Evolutionary conservation across 1,140 invertebrate genomes (phyloP), one percentile per base, ranked within the genome.

Genomic region (Solenopsis fugax): DNA sequence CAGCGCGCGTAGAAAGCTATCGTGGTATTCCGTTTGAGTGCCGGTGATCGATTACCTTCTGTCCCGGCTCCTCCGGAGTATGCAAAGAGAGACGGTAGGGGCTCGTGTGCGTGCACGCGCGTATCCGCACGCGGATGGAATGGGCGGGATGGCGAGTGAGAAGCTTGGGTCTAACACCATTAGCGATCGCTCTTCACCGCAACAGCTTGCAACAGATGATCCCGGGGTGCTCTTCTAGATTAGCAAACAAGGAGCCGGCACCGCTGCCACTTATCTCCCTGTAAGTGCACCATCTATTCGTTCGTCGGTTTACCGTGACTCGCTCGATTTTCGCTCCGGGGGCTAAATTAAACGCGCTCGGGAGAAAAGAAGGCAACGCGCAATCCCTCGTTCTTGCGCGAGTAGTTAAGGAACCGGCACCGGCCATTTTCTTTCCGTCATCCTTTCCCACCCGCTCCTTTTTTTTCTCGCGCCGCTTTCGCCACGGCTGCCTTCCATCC

Each of bases 181-280:
- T 93, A 94, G 87, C 87, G 91, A 93, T 94, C 93, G 88, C 89
- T 93, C 90, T 89, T 89, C 88, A 78, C 90, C 89, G 58, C 89
- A 92, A 92, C 89, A 91, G 86, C 88, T 91, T 88, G 91, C 92
- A 93, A 91, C 92, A 93, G 91, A 93, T 93, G 92, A 94, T 94
- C 91, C 81, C 80, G 82, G 71, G 77, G 67, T 73, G 85, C 88
- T 92, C 91, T 90, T 91, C 88, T 89, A 92, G 91, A 93, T 93
- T 93, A 93, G 90, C 92, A 93, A 93, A 93, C 92, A 92, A 93
- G 91, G 85, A 90, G 82, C 77, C 86, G 73, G 86, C 72, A 88
- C 71, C 81, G 72, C 88, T 81, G 75, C 92, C 91, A 93, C 92
- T 93, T 93, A 93, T 93, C 88, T 91, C 87, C 50, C 88, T 85